Base-by-base conservation (phyloP, 2,888 invertebrate genomes). In the Napeogenes sylphis region DNA sequence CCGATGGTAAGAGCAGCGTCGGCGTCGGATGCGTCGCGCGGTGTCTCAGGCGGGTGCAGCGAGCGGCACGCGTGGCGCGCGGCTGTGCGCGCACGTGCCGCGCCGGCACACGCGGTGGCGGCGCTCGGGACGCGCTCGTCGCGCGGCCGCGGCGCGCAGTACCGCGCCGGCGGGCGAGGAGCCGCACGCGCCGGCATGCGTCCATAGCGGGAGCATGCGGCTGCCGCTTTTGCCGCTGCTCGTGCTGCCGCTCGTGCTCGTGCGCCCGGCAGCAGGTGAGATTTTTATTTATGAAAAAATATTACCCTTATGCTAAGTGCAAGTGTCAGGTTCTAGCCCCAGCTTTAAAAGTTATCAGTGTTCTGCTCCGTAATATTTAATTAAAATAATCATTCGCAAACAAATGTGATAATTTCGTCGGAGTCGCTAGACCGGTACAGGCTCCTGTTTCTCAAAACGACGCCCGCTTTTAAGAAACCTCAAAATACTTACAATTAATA, bases 241-340 rank as follows among this genome's bases (percentile, higher is more conserved):
- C 77, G 83, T 87, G 83, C 84, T 88, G 85, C 85, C 86, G 83
- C 86, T 90, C 82, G 81, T 87, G 81, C 86, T 89, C 74, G 85
- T 83, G 83, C 85, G 83, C 80, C 88, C 88, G 82, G 87, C 87
- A 79, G 84, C 87, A 85, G 90, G 90, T 90, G 74, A 87, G 81
- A 45, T 14, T 63, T 59, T 59, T 38, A 51, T 63, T 64, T 61
- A 55, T 38, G 35, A 59, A 30, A 53, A 38, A 42, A 8, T 10
- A 42, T 42, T 42, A 42, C 42, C 10, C 10, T 10, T 42, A 42
- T 10, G 5, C 3, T 42, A 42, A 42, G 10, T 35, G 38, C n/a
- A 54, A 55, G 55, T 30, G 60, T 58, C 35, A 46, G 8, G 35
- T 56, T 45, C 14, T 10, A 57, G 58, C 33, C 46, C 38, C 47